Conservation (phyloP, 2,797 vertebrate species). For the Heterohyrax brucei region DNA sequence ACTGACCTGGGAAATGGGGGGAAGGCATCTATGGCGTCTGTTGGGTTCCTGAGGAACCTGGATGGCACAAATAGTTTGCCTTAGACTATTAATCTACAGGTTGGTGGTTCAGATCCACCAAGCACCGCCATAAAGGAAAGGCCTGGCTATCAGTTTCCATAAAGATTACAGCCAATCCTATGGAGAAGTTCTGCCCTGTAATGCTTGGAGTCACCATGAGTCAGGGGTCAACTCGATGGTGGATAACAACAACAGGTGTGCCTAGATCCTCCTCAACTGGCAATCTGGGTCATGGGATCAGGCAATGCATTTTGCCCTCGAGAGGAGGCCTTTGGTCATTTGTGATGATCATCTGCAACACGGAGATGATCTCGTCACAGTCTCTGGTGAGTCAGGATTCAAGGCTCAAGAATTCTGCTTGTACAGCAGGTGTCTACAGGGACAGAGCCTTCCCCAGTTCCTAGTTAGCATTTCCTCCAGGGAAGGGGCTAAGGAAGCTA, state of each 20-base stretch:
- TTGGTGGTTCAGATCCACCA: no score
- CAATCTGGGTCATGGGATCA: not conserved
- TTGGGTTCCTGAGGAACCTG: not conserved
- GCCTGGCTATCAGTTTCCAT: no score
- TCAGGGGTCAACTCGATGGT: no score
- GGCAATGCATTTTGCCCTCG: no score
- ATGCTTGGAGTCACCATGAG: no score
- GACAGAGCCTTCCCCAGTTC: not conserved
- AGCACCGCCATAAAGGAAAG: no score
- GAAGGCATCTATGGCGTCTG: not conserved
- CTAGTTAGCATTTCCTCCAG: not conserved
- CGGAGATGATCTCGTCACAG: not conserved
- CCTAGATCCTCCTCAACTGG: not conserved
- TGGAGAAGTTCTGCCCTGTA: no score
- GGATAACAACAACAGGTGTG: not conserved
- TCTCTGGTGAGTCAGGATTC: not conserved
- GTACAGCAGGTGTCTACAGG: rapidly evolving
- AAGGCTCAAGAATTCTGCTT: not conserved
- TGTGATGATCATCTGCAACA: not conserved
- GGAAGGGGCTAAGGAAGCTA: slow-evolving; percentile 23
- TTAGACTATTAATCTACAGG: no score
- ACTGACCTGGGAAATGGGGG: rapidly evolving
- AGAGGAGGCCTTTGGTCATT: not conserved
- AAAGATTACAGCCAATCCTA: no score
- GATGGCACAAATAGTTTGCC: no score